Conservation (phyloP, 2,113 vertebrate species). For the Gobio gobio region DNA sequence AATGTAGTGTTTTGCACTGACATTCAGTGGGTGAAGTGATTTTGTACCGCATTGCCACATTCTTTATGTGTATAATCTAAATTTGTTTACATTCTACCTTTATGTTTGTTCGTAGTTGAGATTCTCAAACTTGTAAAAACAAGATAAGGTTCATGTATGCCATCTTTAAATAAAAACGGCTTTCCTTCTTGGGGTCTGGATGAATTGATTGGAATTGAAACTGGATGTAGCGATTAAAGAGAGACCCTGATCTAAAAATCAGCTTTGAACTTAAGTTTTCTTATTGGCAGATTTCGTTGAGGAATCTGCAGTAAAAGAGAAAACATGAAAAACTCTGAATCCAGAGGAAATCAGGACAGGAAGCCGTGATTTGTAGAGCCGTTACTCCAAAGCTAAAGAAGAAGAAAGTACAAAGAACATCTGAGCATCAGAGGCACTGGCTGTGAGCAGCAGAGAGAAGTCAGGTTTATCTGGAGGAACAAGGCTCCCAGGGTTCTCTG, state of each 20-base stretch:
- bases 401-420: conserved; percentile 50
- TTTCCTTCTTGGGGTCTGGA: neutral
- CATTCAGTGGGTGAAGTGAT: neutral
- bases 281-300: neutral
- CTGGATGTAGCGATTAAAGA: neutral
- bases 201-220: too few relatives aligned
- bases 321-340: conserved; percentile 28
- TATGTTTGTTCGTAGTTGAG: neutral
- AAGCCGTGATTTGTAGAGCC: conserved; percentile 58
- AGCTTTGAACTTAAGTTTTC: conserved; percentile 7
- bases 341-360: conserved; percentile 50
- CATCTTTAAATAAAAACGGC: neutral
- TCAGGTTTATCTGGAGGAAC: conserved; percentile 71
- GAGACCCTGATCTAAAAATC: neutral
- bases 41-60: neutral
- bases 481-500: conserved; percentile 71
- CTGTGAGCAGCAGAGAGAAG: conserved; percentile 64
- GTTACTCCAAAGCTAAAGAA: conserved; percentile 55
- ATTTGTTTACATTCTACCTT: neutral
- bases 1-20: neutral
- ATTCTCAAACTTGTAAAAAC: neutral
- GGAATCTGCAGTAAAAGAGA: conserved; percentile 30
- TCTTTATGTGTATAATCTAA: neutral
- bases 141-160: neutral
- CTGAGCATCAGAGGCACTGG: conserved; percentile 63